phyloP scores from a whole-genome alignment of 2,888 invertebrate species.

The Taenaris catops region DNA sequence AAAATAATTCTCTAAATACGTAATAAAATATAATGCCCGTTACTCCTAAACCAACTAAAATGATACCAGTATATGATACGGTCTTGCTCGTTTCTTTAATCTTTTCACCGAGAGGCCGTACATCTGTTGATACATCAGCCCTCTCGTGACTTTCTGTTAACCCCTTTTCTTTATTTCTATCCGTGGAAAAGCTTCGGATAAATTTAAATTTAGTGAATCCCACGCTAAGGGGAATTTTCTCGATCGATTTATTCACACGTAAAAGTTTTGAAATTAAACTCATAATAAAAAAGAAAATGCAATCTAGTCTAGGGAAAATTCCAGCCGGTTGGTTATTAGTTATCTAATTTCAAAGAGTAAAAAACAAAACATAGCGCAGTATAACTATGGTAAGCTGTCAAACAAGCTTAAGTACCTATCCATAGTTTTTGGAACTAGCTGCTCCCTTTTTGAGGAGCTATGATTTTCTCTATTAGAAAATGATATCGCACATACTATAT shows the following conservation, averaged over 20 bases:
- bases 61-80: constrained; percentile 90
- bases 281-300: constrained; percentile 35
- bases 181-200: constrained; percentile 43
- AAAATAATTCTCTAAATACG: constrained; percentile 92
- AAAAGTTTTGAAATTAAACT: constrained; percentile 57
- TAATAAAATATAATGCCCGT: constrained; percentile 91
- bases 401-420: too few species aligned
- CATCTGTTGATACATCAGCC: constrained; percentile 74
- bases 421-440: too few species aligned
- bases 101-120: constrained; percentile 85
- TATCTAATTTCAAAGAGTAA: too few species aligned
- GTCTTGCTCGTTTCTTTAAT: constrained; percentile 96
- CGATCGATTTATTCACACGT: constrained; percentile 39
- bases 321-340: constrained; percentile 4
- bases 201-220: constrained; percentile 37
- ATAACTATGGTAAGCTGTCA: too few species aligned
- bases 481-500: too few species aligned
- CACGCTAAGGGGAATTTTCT: constrained; percentile 36
- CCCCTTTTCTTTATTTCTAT: constrained; percentile 45
- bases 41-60: constrained; percentile 88
- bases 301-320: constrained; percentile 8
- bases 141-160: constrained; percentile 56
- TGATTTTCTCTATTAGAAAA: too few species aligned
- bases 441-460: too few species aligned
- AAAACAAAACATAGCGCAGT: too few species aligned